Conservation (phyloP, 1,140 invertebrate species). For the Holotrichia oblita region DNA sequence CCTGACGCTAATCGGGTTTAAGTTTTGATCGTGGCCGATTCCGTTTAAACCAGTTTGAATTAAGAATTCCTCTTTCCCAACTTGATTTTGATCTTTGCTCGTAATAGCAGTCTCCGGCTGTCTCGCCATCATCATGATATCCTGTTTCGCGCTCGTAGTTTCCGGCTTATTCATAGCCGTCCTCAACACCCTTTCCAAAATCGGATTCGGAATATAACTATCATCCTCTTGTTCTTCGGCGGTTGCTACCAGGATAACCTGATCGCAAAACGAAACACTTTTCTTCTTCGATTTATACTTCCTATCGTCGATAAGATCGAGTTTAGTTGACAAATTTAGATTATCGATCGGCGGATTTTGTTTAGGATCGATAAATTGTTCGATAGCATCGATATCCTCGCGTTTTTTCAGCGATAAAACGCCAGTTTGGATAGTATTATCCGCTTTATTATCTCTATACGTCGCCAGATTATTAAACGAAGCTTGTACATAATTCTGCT, state of each 20-base stretch:
- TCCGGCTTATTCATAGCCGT: slow-evolving; percentile 81
- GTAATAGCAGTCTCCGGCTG: slow-evolving; percentile 62
- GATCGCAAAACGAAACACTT: slow-evolving; percentile 93
- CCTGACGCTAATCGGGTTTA: slow-evolving; percentile 42
- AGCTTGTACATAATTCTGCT: neutral
- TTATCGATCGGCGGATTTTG: slow-evolving; percentile 63
- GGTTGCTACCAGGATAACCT: slow-evolving; percentile 90
- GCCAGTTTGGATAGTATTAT: slow-evolving; percentile 46
- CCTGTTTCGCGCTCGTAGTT: slow-evolving; percentile 65
- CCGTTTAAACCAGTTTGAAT: neutral
- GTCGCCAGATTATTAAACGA: neutral
- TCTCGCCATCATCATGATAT: slow-evolving; percentile 63
- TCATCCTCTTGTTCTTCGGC: slow-evolving; percentile 91
- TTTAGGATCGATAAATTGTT: slow-evolving; percentile 67
- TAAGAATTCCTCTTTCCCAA: neutral
- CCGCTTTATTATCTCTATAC: slow-evolving; percentile 37
- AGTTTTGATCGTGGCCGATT: neutral
- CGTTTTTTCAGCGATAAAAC: slow-evolving; percentile 50
- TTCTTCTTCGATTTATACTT: slow-evolving; percentile 82
- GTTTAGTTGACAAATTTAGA: neutral
- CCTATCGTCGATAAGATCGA: slow-evolving; percentile 21
- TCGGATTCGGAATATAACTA: slow-evolving; percentile 90
- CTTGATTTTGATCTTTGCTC: slow-evolving; percentile 4
- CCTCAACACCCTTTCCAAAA: slow-evolving; percentile 84
- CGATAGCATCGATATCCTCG: slow-evolving; percentile 52